Percentiles rank a stretch among this genome's conserved stretches.
phyloP scores from a whole-genome alignment of 2,113 vertebrate species.

The Gallinago media region DNA sequence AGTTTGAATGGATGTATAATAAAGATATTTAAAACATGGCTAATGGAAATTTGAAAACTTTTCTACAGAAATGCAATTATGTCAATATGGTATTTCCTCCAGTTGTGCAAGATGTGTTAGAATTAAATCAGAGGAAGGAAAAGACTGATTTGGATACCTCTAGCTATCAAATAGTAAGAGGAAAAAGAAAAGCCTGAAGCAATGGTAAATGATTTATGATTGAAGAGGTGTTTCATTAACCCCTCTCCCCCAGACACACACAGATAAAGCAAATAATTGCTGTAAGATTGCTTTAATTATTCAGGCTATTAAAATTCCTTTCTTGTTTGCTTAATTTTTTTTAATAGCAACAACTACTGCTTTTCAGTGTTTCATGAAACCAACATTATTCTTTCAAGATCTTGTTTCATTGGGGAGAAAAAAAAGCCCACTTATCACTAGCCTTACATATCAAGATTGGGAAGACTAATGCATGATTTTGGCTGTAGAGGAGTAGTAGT shows the following conservation, averaged over 20 bases:
- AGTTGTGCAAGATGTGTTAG: not conserved
- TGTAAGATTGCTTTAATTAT: constrained; percentile 39
- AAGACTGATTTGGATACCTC: not conserved
- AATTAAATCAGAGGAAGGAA: not conserved
- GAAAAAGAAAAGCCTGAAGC: constrained; percentile 32
- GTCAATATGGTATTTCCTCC: not conserved
- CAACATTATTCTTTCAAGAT: not conserved
- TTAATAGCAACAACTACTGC: not conserved
- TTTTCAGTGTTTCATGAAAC: not conserved
- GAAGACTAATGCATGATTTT: not conserved
- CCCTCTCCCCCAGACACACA: not conserved
- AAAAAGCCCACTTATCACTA: not conserved
- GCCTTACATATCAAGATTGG: not conserved
- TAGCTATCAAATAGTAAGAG: not conserved
- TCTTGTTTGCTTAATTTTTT: constrained; percentile 32
- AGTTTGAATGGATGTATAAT: not conserved
- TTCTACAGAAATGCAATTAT: constrained; percentile 9
- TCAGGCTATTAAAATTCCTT: constrained; percentile 24
- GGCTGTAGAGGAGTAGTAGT: not conserved
- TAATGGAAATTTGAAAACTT: not conserved
- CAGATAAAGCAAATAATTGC: constrained; percentile 62
- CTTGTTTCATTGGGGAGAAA: not conserved
- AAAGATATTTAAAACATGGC: not conserved
- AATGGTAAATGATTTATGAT: constrained; percentile 39
- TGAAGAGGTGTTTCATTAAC: constrained; percentile 50